Base-by-base conservation (phyloP, 2,888 invertebrate genomes). In the Cyrtodaria siliqua region DNA sequence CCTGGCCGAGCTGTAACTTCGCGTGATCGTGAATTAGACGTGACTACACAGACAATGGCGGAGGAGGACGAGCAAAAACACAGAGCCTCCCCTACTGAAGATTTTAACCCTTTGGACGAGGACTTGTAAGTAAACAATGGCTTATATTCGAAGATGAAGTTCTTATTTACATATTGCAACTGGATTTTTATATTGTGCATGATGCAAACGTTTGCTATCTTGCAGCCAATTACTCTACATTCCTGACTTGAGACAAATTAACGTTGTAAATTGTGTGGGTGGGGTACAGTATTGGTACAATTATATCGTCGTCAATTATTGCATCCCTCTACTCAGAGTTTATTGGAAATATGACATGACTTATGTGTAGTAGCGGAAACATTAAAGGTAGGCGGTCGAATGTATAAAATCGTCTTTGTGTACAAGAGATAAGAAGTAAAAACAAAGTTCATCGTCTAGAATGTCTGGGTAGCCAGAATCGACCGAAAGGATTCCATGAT, bases 21-120 rank as follows among this genome's bases (percentile, higher is more conserved):
- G 56, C 56, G 44, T 61, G 61, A 47, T 27, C 44, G 42, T 42
- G 44, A 59, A 23, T 26, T 59, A 52, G 26, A 67, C 62, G 62
- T 52, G 62, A 62, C n/a, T 29, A 49, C 50, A 9, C 38, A 69
- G 67, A 81, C 66, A 72, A 89, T 89, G 89, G 89, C 87, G 79
- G 89, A 87, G 59, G 80, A 76, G 52, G 74, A 74, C 53, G 77
- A 74, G 42, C 55, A 57, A 50, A 71, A 74, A 52, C 62, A 73
- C 57, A 68, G 81, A 50, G 64, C 67, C 23, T 88, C 87, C 68
- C 88, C 87, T 52, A 75, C 57, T 20, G 88, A 89, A 77, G 80
- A 88, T 84, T 88, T 74, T 61, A 79, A 89, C 68, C 87, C 88
- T n/a, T 63, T 89, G 33, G 70, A 73, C n/a, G 87, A 87, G 50